Evolutionary conservation across 1,140 invertebrate species (phyloP).

Genomic region (Nebria ingens): DNA sequence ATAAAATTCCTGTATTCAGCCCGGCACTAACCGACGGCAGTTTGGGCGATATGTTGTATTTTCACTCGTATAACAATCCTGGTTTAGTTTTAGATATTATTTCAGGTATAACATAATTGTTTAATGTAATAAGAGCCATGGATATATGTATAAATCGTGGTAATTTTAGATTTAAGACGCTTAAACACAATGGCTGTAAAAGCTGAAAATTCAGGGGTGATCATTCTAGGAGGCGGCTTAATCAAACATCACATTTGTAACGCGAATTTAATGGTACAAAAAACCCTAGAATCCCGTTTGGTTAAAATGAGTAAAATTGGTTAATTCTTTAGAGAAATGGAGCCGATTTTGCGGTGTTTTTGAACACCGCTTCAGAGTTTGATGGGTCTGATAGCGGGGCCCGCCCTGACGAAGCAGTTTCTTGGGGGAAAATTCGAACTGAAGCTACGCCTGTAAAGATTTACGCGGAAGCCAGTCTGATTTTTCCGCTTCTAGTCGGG

Average conservation of each 20-base stretch:
- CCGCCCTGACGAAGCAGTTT: conserved; percentile 93
- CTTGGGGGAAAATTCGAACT: conserved; percentile 95
- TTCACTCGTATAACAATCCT: conserved; percentile 89
- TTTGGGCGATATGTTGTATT: conserved; percentile 99
- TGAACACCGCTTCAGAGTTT: conserved; percentile 97
- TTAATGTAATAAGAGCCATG: conserved; percentile 3
- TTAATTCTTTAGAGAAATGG: conserved; percentile 73
- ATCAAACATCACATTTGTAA: conserved; percentile 99
- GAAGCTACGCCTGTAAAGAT: conserved; percentile 90
- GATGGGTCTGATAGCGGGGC: conserved; percentile 98
- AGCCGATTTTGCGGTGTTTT: conserved; percentile 91
- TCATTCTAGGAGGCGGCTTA: conserved; percentile 93
- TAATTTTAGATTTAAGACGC: conserved; percentile 64
- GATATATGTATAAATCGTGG: conserved; percentile 7
- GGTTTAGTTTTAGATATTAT: conserved; percentile 91
- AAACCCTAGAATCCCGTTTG: conserved; percentile 15
- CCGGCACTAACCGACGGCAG: conserved; percentile 98
- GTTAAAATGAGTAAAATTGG: conserved; percentile 8
- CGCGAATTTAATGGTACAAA: conserved; percentile 82
- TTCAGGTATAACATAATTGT: conserved; percentile 45
- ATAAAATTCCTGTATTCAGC: conserved; percentile 97
- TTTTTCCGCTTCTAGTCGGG: conserved; percentile 90
- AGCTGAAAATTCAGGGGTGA: conserved; percentile 87
- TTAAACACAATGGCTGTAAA: conserved; percentile 94
- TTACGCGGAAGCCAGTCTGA: conserved; percentile 88